Evolutionary conservation across 2,113 vertebrate species (phyloP).

Genomic region (Mesembrinibis cayennensis): DNA sequence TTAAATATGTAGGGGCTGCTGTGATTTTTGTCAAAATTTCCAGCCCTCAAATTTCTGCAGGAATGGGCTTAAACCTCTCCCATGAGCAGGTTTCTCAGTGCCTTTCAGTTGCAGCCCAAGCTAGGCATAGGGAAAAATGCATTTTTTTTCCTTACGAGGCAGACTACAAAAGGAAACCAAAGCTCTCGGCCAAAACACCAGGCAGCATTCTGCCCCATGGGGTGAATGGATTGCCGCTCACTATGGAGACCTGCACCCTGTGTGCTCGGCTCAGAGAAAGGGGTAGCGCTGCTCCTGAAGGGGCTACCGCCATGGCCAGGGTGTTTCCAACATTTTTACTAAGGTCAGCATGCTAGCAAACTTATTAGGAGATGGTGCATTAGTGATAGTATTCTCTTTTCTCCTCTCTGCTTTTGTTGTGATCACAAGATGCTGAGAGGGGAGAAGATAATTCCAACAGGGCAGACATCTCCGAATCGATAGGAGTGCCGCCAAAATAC

Average conservation of each 20-base stretch:
- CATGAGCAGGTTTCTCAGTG: background rate
- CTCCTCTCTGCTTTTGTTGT: background rate
- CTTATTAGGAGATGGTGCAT: background rate
- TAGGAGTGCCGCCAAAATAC: background rate
- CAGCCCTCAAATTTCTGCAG: background rate
- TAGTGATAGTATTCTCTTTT: background rate
- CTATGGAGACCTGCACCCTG: background rate
- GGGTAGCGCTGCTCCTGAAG: background rate
- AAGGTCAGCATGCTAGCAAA: background rate
- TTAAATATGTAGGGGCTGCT: background rate
- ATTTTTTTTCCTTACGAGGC: background rate
- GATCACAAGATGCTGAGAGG: background rate
- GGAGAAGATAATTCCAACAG: background rate
- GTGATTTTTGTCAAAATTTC: background rate
- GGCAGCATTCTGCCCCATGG: background rate
- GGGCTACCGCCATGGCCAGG: background rate
- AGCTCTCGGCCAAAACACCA: background rate
- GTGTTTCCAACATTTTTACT: background rate
- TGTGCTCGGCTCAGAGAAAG: fast-evolving
- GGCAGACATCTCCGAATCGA: background rate
- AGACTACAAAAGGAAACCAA: background rate
- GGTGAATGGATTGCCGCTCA: fast-evolving
- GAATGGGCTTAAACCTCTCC: background rate
- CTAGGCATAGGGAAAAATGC: background rate
- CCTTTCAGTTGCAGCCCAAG: background rate